These are phyloP conservation scores for Acrocera orbiculus DNA, from an alignment of 2,888 invertebrate genomes.

Conservation along the genomic window DNA sequence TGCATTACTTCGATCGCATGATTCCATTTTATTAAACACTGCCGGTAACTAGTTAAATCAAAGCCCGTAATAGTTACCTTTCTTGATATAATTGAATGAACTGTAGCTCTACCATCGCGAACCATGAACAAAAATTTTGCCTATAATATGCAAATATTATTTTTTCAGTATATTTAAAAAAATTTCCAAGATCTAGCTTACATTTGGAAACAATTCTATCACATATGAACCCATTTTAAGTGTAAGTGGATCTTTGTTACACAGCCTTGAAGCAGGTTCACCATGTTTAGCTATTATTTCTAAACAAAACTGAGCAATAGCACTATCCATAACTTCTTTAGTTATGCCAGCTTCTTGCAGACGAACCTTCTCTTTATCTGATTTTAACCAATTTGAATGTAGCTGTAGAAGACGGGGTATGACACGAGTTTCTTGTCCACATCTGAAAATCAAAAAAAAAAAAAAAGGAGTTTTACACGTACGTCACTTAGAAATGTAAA, in stretches of 20 bases:
- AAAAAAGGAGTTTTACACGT: background rate
- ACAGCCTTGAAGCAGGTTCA: slow-evolving; percentile 81
- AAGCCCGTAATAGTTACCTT: slow-evolving; percentile 71
- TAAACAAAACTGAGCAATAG: slow-evolving; percentile 89
- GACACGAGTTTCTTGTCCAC: slow-evolving; percentile 93
- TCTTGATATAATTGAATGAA: slow-evolving; percentile 93
- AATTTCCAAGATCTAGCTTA: slow-evolving; percentile 20
- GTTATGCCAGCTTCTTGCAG: slow-evolving; percentile 88
- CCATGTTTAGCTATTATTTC: slow-evolving; percentile 95
- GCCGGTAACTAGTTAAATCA: slow-evolving; percentile 81
- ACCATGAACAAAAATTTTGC: slow-evolving; percentile 97
- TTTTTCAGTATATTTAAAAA: background rate
- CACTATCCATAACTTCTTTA: slow-evolving; percentile 82
- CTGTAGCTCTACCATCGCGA: slow-evolving; percentile 94
- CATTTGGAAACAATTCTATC: slow-evolving; percentile 84
- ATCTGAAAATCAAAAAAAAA: slow-evolving; percentile 39
- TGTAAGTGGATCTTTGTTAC: slow-evolving; percentile 98
- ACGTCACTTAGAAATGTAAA: too few species aligned
- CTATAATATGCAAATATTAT: slow-evolving; percentile 15
- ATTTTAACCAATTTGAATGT: slow-evolving; percentile 88
- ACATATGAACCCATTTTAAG: slow-evolving; percentile 93
- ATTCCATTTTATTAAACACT: slow-evolving; percentile 95
- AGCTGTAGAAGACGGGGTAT: slow-evolving; percentile 92
- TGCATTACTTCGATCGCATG: slow-evolving; percentile 88
- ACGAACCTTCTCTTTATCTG: slow-evolving; percentile 77